These are phyloP conservation scores for Pteromalus puparum DNA, from an alignment of 1,140 invertebrate genomes.

Conservation along the genomic window DNA sequence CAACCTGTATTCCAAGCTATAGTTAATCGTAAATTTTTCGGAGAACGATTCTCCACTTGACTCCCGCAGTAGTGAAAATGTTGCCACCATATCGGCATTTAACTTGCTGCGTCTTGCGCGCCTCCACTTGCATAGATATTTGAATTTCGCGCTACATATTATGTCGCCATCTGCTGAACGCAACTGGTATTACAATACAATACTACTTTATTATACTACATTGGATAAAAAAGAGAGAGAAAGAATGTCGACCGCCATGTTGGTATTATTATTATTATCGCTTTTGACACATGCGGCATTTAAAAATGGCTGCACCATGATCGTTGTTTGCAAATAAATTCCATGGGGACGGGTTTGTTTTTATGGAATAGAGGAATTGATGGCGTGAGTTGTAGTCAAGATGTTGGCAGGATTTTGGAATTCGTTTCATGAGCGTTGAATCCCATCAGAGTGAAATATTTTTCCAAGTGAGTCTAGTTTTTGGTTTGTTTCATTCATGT, in stretches of 20 bases:
- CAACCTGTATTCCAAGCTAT: too few relatives aligned
- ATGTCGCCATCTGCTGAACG: too few relatives aligned
- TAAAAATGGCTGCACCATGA: slow-evolving; percentile 51
- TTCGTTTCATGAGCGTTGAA: not conserved
- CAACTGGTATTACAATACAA: too few relatives aligned
- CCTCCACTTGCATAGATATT: too few relatives aligned
- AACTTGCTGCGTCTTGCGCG: too few relatives aligned
- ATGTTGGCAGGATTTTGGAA: not conserved
- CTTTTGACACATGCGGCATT: slow-evolving; percentile 41
- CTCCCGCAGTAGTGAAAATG: too few relatives aligned
- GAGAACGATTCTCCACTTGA: too few relatives aligned
- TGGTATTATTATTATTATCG: slow-evolving; percentile 21
- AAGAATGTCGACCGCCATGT: not conserved
- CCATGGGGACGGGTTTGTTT: not conserved
- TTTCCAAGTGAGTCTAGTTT: not conserved
- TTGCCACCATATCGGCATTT: too few relatives aligned
- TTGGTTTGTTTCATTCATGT: not conserved
- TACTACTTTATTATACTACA: too few relatives aligned
- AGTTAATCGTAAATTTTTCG: too few relatives aligned
- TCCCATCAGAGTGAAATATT: not conserved
- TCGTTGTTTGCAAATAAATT: slow-evolving; percentile 7
- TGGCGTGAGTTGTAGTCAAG: not conserved
- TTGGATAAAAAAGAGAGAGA: too few relatives aligned
- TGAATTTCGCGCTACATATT: too few relatives aligned
- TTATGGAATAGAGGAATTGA: not conserved